Percentiles rank a stretch among this genome's conserved stretches.
phyloP scores from a whole-genome alignment of 2,797 vertebrate genomes.

The Phalloptychus januarius region DNA sequence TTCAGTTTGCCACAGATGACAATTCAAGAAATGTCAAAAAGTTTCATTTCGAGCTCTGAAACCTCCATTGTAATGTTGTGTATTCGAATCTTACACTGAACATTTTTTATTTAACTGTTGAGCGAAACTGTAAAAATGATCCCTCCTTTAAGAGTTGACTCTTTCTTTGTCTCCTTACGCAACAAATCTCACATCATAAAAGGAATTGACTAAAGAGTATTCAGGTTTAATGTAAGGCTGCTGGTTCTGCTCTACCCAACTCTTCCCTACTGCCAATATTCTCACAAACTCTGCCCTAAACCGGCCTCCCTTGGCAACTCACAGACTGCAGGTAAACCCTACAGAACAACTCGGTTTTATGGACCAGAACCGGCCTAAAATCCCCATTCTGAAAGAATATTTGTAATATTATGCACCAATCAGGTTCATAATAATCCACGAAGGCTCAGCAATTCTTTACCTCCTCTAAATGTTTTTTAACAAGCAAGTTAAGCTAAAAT shows the following conservation, averaged over 20 bases:
- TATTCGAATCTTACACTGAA: conserved; percentile 4
- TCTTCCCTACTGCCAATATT: not conserved
- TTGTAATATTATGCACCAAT: not conserved
- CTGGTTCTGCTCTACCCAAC: not conserved
- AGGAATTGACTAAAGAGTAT: not conserved
- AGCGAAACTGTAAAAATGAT: not conserved
- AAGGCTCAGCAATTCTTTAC: not conserved
- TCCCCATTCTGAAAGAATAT: not conserved
- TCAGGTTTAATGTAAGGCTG: not conserved
- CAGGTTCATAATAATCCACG: not conserved
- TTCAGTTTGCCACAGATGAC: conserved; percentile 58
- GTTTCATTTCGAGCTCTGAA: conserved; percentile 18
- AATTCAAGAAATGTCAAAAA: conserved; percentile 43
- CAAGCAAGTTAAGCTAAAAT: not conserved
- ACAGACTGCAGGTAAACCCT: not conserved
- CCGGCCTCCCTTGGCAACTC: not conserved
- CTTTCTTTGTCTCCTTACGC: not conserved
- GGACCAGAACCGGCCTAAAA: not conserved
- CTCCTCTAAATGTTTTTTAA: not conserved
- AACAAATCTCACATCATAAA: not conserved
- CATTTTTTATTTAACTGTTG: not conserved
- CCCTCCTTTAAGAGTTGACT: not conserved
- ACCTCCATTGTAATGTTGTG: conserved; percentile 29
- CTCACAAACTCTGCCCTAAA: not conserved
- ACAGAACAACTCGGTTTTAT: not conserved